Conservation (phyloP, 2,113 vertebrate genomes). For the Condylura cristata region DNA sequence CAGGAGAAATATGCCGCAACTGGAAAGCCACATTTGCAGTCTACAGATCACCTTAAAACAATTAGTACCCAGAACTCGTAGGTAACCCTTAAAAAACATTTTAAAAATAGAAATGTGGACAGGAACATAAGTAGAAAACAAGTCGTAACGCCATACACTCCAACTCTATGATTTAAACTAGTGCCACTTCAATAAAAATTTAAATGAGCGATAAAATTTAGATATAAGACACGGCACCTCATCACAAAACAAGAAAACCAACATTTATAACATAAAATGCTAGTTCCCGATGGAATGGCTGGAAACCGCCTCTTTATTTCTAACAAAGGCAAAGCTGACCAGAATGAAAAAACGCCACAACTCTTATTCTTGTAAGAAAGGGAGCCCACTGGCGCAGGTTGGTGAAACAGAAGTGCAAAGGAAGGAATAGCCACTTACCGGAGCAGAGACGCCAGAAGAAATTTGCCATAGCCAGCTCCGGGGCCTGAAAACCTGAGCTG, state of each 20-base stretch:
- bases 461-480: neutral
- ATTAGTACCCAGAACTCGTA: neutral
- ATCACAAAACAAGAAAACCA: neutral
- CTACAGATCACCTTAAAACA: neutral
- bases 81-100: neutral
- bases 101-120: neutral
- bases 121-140: neutral
- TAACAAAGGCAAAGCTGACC: neutral
- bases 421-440: neutral
- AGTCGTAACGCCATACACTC: neutral
- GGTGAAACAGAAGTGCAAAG: neutral
- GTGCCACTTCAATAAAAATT: neutral
- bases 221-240: neutral
- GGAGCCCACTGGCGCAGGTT: fast-evolving
- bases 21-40: neutral
- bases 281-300: neutral
- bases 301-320: neutral
- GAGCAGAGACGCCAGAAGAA: neutral
- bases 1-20: neutral
- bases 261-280: neutral
- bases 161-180: neutral
- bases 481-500: neutral
- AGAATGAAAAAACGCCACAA: neutral
- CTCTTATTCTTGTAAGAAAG: neutral
- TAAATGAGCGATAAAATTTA: neutral